Conservation (phyloP, 2,888 invertebrate genomes). For the Rhimphoctona megacephalus region DNA sequence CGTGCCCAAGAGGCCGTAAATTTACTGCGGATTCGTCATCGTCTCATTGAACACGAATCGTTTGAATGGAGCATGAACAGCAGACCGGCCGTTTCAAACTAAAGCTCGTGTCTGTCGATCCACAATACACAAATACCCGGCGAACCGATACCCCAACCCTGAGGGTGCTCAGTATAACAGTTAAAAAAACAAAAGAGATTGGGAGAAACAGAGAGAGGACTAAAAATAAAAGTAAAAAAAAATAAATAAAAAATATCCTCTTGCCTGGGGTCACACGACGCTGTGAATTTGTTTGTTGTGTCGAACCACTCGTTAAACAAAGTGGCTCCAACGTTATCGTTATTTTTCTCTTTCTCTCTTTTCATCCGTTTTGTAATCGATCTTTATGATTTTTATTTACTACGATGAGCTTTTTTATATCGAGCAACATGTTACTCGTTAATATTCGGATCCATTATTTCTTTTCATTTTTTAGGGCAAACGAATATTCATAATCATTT, state of each 20-base stretch:
- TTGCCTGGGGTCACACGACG: background rate
- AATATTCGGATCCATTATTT: background rate
- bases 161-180: conserved; percentile 31
- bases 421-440: background rate
- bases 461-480: background rate
- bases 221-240: background rate
- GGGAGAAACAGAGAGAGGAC: conserved; percentile 13
- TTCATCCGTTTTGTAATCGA: background rate
- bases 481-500: background rate
- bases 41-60: conserved; percentile 70
- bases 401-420: background rate
- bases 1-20: conserved; percentile 73
- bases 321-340: conserved; percentile 27
- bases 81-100: conserved; percentile 40
- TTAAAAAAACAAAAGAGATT: background rate
- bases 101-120: conserved; percentile 50
- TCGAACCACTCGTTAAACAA: conserved; percentile 22
- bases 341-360: background rate
- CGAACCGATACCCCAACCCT: conserved; percentile 45
- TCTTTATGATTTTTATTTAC: background rate
- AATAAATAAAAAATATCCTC: conserved; percentile 15
- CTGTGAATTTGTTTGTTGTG: conserved; percentile 46
- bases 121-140: conserved; percentile 40
- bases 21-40: conserved; percentile 67
- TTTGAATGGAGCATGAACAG: conserved; percentile 65